Percentiles rank a stretch among this genome's conserved stretches.
Conservation (phyloP, 2,113 vertebrate species). For the Microcebus ravelobensis region DNA sequence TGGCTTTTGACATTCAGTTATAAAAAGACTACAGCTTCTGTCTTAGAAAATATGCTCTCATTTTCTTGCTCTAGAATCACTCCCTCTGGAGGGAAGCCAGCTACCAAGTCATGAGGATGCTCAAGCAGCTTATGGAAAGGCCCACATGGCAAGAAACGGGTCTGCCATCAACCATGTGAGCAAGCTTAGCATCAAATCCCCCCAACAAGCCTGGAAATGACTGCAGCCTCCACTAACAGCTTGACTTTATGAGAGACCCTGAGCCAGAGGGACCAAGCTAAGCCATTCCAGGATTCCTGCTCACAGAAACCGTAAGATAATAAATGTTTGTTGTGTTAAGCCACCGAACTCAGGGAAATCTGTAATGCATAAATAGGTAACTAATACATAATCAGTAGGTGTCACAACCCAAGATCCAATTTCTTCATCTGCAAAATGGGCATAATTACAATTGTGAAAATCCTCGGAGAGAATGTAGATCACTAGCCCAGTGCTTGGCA, state of each 20-base stretch:
- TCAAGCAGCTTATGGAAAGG: background rate
- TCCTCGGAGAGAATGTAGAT: background rate
- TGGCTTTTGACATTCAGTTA: background rate
- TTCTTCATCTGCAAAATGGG: background rate
- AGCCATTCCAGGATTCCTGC: background rate
- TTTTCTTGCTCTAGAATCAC: background rate
- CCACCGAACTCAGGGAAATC: background rate
- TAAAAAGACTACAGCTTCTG: background rate
- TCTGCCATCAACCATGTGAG: background rate
- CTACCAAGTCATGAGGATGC: background rate
- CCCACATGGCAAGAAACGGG: background rate
- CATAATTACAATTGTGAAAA: background rate
- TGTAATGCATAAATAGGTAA: background rate
- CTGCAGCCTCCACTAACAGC: background rate
- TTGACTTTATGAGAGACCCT: background rate
- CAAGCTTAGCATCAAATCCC: background rate
- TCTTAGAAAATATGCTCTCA: background rate
- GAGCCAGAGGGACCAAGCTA: background rate
- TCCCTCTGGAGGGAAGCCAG: background rate
- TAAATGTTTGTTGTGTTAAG: background rate
- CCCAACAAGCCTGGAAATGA: background rate
- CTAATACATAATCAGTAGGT: background rate
- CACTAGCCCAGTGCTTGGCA: background rate
- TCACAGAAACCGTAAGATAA: background rate
- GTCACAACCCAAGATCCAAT: background rate